Base-by-base conservation (phyloP, 2,113 vertebrate genomes). In the Tiliqua scincoides region DNA sequence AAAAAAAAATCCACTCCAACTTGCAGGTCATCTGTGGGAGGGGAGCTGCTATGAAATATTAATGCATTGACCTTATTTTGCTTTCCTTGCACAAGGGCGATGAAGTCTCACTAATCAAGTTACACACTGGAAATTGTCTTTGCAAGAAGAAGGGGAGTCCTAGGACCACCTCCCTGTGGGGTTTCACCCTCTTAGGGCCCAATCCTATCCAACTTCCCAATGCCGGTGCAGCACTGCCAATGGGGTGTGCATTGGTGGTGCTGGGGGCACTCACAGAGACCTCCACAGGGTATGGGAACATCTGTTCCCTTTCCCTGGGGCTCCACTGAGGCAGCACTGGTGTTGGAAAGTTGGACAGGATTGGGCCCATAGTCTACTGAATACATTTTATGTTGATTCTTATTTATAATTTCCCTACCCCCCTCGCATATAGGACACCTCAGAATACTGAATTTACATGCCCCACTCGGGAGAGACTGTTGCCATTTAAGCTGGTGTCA, bases 401-500 rank as follows among this genome's bases (percentile, higher is more conserved):
- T 52, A 89, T 84, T 89, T 85, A 1, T 86, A 70, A 43, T 88
- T 71, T 88, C 14, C 73, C 2, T 2, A 2, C 20, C 27, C n/a
- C 3, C n/a, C 25, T 21, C 4, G 21, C 48, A 30, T 75, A 75
- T 17, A 52, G 11, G 25, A 57, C 48, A 59, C 59, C 32, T 59
- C 54, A 89, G 87, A 90, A 74, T 71, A 90, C 87, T 89, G 92
- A 86, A 83, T 93, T 92, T 92, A 40, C 91, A 91, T 93, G 93
- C 91, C 89, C 92, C 89, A 90, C 87, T 93, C 11, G 92, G 89
- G 27, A 54, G 30, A 79, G n/a, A 32, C 8, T 65, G 59, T 89
- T 91, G 88, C 90, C 86, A 59, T 84, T 88, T 90, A 91, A 92
- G 67, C 85, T 89, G 91, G 89, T 89, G 89, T 94, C 93, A 92